Conservation (phyloP, 2,888 invertebrate genomes). For the Nomada ferruginata region DNA sequence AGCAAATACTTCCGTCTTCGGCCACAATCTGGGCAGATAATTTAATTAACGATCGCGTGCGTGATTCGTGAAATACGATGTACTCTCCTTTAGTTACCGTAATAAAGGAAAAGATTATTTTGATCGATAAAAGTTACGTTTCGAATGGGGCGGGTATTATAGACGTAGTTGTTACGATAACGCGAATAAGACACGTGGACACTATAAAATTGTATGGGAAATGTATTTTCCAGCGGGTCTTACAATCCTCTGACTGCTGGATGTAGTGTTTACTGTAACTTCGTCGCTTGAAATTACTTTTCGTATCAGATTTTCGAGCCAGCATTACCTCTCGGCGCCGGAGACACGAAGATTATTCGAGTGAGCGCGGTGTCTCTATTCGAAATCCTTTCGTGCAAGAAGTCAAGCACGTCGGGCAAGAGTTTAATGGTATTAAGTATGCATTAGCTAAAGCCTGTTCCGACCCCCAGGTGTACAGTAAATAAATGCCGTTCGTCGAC, state of each 20-base stretch:
- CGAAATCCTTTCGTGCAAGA: conserved; percentile 14
- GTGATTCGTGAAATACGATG: neutral
- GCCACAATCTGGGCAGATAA: neutral
- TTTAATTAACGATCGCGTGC: conserved; percentile 22
- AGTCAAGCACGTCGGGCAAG: conserved; percentile 1
- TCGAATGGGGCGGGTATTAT: neutral
- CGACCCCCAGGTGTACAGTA: conserved; percentile 7
- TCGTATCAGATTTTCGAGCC: neutral
- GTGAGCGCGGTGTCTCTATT: neutral
- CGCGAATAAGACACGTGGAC: neutral
- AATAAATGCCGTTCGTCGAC: conserved; percentile 24
- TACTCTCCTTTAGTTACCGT: neutral
- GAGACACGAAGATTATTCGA: neutral
- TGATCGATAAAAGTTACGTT: neutral
- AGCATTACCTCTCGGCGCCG: neutral
- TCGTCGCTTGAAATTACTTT: neutral
- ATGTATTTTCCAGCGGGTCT: neutral
- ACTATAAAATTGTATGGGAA: neutral
- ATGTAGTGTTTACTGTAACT: conserved; percentile 19
- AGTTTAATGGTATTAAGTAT: conserved; percentile 23
- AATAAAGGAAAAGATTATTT: neutral
- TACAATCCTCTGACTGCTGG: neutral
- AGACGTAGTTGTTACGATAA: neutral
- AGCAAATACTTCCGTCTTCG: conserved; percentile 5
- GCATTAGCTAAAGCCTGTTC: conserved; percentile 35